phyloP scores from a whole-genome alignment of 2,888 invertebrate species.

The Alloplasta piceator region DNA sequence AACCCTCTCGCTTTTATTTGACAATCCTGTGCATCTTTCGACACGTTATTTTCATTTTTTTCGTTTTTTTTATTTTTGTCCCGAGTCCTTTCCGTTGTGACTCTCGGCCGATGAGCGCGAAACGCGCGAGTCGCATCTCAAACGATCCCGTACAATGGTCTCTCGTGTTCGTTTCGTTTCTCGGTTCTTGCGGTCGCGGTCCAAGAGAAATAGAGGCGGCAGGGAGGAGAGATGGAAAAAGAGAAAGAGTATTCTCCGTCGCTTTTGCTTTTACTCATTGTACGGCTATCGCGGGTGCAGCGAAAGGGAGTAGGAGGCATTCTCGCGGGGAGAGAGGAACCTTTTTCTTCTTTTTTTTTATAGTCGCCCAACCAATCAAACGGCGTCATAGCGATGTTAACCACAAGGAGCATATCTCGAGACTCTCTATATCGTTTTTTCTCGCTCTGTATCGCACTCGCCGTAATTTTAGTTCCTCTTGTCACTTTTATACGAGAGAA shows the following conservation, averaged over 20 bases:
- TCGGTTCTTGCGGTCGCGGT: constrained; percentile 66
- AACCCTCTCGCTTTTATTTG: constrained; percentile 28
- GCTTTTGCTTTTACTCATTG: constrained; percentile 46
- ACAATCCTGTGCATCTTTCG: not conserved
- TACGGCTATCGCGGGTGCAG: constrained; percentile 9
- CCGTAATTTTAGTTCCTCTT: not conserved
- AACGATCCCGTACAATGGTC: constrained; percentile 51
- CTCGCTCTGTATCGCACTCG: constrained; percentile 23
- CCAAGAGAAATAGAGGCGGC: not conserved
- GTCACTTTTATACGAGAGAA: constrained; percentile 19
- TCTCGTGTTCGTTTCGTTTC: constrained; percentile 62
- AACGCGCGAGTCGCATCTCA: constrained; percentile 23
- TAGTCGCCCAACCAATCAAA: constrained; percentile 73
- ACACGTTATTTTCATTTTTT: not conserved
- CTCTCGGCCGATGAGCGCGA: constrained; percentile 40
- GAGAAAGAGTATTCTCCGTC: constrained; percentile 34
- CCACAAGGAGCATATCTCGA: constrained; percentile 71
- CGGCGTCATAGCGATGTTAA: constrained; percentile 69
- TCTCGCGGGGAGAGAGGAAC: constrained; percentile 28
- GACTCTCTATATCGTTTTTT: constrained; percentile 36
- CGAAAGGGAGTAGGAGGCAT: not conserved
- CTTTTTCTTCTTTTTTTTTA: constrained; percentile 52
- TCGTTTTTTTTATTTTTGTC: not conserved
- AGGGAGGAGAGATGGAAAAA: constrained; percentile 6
- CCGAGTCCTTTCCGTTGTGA: constrained; percentile 14